phyloP scores from a whole-genome alignment of 92 coral and sea anemone species.

The Muricea muricata region DNA sequence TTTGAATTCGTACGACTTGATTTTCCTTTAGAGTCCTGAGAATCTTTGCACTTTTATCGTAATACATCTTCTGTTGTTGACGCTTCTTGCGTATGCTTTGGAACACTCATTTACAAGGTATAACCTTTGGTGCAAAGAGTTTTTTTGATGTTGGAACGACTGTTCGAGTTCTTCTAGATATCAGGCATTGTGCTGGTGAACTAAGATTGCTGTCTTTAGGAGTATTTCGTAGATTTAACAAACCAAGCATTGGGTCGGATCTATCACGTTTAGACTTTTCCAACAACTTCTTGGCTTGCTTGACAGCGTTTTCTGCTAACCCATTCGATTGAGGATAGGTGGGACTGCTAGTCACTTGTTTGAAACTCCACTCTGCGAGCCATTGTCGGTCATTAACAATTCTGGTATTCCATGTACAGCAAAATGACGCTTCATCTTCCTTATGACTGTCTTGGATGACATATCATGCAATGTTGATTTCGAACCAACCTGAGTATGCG shows the following conservation, averaged over 20 bases:
- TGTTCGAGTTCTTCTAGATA: conserved; percentile 12
- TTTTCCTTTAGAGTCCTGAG: conserved; percentile 22
- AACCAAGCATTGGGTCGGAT: conserved; percentile 37
- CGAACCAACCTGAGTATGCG: conserved; percentile 44
- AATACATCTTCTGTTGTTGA: conserved; percentile 29
- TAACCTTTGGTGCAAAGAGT: not conserved
- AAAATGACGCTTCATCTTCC: conserved; percentile 36
- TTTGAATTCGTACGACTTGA: conserved; percentile 59
- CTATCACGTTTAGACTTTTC: conserved; percentile 53
- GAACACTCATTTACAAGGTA: conserved; percentile 3
- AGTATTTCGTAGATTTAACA: conserved; percentile 41
- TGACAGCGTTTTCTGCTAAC: conserved; percentile 15
- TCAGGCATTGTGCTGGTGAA: conserved; percentile 18
- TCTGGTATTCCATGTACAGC: conserved; percentile 46
- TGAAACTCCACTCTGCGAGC: conserved; percentile 41
- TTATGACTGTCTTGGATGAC: conserved; percentile 18
- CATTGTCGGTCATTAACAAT: conserved; percentile 30
- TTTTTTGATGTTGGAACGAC: not conserved
- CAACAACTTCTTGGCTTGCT: conserved; percentile 28
- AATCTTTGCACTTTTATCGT: conserved; percentile 22
- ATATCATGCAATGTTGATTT: conserved; percentile 10
- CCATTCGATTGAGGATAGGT: conserved; percentile 17
- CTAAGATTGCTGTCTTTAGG: conserved; percentile 36
- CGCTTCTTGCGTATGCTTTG: not conserved
- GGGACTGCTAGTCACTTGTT: conserved; percentile 16